Percentiles rank a stretch among this genome's conserved stretches.
phyloP scores from a whole-genome alignment of 2,113 vertebrate genomes.

The Toxotes jaculatrix region DNA sequence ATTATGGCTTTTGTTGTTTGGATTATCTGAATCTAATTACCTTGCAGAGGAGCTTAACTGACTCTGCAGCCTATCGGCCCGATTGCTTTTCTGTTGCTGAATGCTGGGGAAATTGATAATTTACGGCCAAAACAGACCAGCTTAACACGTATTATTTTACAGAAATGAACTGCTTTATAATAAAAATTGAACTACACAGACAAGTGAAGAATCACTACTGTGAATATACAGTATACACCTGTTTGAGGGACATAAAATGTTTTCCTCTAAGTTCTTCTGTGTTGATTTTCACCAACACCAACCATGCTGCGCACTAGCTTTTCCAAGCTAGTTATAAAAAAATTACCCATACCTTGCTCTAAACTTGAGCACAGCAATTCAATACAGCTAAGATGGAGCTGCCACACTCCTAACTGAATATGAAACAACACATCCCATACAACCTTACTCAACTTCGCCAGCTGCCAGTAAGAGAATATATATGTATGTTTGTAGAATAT shows the following conservation, averaged over 20 bases:
- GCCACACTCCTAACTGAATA: too few relatives aligned
- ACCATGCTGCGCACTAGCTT: neutral
- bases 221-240: neutral
- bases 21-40: slow-evolving; percentile 78
- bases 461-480: too few relatives aligned
- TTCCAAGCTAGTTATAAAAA: too few relatives aligned
- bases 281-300: neutral
- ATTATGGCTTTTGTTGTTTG: slow-evolving; percentile 76
- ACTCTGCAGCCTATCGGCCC: slow-evolving; percentile 42
- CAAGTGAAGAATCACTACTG: neutral
- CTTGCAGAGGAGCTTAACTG: slow-evolving; percentile 60
- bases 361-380: too few relatives aligned
- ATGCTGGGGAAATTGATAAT: slow-evolving; percentile 39
- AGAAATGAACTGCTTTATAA: neutral
- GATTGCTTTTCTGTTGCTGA: slow-evolving; percentile 29
- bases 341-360: too few relatives aligned
- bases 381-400: neutral
- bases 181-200: neutral
- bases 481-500: too few relatives aligned
- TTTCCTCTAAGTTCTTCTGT: neutral
- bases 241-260: neutral
- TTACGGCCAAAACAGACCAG: slow-evolving; percentile 10
- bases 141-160: slow-evolving; percentile 10
- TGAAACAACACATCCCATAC: too few relatives aligned
- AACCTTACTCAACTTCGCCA: too few relatives aligned